Percentiles rank a stretch among this genome's conserved stretches.
Conservation (phyloP, 1,140 invertebrate genomes). For the Aphis craccivora region DNA sequence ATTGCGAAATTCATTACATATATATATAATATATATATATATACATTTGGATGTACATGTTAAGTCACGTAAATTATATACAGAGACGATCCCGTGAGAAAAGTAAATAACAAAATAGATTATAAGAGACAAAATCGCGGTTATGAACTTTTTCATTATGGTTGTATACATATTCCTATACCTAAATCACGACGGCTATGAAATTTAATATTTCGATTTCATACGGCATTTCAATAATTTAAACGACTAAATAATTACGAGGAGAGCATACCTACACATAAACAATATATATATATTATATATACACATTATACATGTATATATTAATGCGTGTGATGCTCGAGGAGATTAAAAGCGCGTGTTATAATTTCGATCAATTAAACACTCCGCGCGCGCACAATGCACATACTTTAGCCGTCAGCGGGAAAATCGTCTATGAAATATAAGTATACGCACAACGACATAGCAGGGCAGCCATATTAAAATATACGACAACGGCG, state of each 20-base stretch:
- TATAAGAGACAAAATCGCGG: neutral
- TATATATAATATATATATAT: no score
- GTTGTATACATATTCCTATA: neutral
- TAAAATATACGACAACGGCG: neutral
- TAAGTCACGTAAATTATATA: neutral
- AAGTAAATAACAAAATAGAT: neutral
- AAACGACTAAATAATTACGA: neutral
- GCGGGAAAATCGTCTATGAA: neutral
- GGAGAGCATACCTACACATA: neutral
- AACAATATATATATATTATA: neutral
- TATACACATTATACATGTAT: no score
- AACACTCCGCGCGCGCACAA: neutral
- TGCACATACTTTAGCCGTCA: neutral
- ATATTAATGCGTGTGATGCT: neutral
- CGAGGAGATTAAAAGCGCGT: neutral
- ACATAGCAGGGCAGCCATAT: neutral
- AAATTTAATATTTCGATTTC: neutral
- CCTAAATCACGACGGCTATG: neutral
- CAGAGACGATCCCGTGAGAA: neutral
- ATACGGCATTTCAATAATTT: neutral
- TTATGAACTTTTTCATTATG: neutral
- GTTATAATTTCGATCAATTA: constrained; percentile 44
- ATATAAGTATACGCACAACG: neutral
- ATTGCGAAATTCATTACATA: no score
- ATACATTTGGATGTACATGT: no score